Base-by-base conservation (phyloP, 2,113 vertebrate species). In the Osmerus eperlanus region DNA sequence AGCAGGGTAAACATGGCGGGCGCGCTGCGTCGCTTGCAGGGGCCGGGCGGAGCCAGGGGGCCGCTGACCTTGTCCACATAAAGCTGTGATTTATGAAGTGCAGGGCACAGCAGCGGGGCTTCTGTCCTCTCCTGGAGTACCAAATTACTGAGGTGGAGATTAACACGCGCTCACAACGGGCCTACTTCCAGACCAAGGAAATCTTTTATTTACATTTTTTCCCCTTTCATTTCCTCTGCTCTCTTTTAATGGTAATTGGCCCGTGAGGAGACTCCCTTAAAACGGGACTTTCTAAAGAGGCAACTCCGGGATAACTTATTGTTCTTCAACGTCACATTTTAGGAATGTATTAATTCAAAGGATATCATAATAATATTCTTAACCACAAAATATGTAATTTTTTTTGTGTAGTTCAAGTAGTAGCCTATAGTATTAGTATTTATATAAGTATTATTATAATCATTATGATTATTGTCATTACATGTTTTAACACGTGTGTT, bases 41-140 rank as follows among this genome's bases (percentile, higher is more conserved):
- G 86, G 92, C 92, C 90, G 92, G 94, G 94, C 91, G 92, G 93
- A 94, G 94, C 92, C 85, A 91, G 92, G 91, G 93, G 91, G 88
- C 91, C 89, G 90, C 94, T 97, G 97, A 98, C 96, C 96, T 95
- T 96, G 94, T 98, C 96, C 95, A 97, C 96, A 98, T 98, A 98
- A 97, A 99, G 96, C 95, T 91, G 95, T 98, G 96, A 99, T 98
- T 99, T 99, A 98, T 98, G 95, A 96, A 97, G 94, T 95, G 95
- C 94, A 95, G 97, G 95, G 93, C 94, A 94, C 93, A 95, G 95
- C 96, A 95, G 95, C 96, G 93, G 94, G 94, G 95, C 95, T 97
- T 96, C 96, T 95, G 96, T 98, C 95, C 96, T 96, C 95, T 97
- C 94, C 94, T 92, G 93, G 92, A 96, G 93, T 96, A 96, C 95